A percentile compares a stretch with the other conserved stretches of the same genome.
Evolutionary conservation across 2,113 vertebrate genomes (phyloP).

Genomic region (Sceloporus tristichus): DNA sequence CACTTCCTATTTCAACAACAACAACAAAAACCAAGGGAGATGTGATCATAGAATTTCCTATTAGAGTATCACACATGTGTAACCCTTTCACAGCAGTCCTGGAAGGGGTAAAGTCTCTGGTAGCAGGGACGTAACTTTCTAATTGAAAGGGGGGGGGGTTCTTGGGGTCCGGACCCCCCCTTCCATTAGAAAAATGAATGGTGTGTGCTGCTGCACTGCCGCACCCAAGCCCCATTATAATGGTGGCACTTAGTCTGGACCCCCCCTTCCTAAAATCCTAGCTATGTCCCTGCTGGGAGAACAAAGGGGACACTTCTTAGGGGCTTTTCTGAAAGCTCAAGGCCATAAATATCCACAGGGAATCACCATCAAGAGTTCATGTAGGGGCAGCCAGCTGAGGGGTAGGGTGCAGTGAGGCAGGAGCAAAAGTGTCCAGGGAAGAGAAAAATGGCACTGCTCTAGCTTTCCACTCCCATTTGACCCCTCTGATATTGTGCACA

Average conservation of each 20-base stretch:
- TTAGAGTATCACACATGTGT: neutral
- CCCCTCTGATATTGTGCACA: no score
- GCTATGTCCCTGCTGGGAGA: neutral
- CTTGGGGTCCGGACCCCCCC: no score
- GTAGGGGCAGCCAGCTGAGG: neutral
- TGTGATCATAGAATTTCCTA: neutral
- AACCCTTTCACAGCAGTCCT: neutral
- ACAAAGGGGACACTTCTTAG: neutral
- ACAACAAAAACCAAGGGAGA: neutral
- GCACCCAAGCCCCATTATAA: no score
- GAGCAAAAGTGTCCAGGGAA: neutral
- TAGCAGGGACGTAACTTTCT: no score
- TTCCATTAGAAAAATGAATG: no score
- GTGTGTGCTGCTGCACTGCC: no score
- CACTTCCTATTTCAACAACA: no score
- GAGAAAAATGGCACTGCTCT: neutral
- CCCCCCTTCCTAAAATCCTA: no score
- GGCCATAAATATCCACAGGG: constrained; percentile 31
- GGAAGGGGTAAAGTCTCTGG: constrained; percentile 10
- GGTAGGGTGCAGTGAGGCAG: neutral
- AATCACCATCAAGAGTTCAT: constrained; percentile 14
- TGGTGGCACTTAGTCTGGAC: no score
- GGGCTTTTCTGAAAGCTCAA: constrained; percentile 10
- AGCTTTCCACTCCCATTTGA: no score
- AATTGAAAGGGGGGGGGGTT: no score